These are phyloP conservation scores for Pterostichus niger DNA, from an alignment of 2,888 invertebrate genomes.

Conservation along the genomic window DNA sequence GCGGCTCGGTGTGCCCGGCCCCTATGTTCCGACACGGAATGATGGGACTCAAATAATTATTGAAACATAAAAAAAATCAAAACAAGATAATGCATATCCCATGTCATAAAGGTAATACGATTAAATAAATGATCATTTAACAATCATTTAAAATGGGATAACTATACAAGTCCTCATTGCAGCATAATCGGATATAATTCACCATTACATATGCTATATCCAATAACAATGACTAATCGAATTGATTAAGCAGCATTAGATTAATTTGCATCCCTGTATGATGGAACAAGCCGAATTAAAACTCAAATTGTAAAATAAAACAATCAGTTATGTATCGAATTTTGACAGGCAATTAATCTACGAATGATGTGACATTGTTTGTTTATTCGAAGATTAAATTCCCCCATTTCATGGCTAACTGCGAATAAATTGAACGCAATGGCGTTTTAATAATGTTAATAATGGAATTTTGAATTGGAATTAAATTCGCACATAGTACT, in stretches of 20 bases:
- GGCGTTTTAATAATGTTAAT: no score
- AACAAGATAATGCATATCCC: no score
- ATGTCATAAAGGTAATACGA: no score
- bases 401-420: neutral
- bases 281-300: neutral
- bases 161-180: no score
- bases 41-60: no score
- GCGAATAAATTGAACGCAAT: constrained; percentile 5
- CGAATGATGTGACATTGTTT: constrained; percentile 38
- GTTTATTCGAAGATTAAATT: constrained; percentile 40
- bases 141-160: no score
- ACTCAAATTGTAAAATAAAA: constrained; percentile 30
- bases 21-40: no score
- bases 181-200: neutral
- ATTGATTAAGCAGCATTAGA: constrained; percentile 9
- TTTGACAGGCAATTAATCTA: constrained; percentile 60
- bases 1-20: no score
- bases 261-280: neutral
- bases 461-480: no score
- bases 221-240: constrained; percentile 9
- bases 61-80: no score
- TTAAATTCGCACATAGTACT: no score
- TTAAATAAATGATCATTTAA: no score
- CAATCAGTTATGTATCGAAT: constrained; percentile 31
- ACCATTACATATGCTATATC: constrained; percentile 21